Conservation (phyloP, 2,888 invertebrate species). For the Atethmia centrago region DNA sequence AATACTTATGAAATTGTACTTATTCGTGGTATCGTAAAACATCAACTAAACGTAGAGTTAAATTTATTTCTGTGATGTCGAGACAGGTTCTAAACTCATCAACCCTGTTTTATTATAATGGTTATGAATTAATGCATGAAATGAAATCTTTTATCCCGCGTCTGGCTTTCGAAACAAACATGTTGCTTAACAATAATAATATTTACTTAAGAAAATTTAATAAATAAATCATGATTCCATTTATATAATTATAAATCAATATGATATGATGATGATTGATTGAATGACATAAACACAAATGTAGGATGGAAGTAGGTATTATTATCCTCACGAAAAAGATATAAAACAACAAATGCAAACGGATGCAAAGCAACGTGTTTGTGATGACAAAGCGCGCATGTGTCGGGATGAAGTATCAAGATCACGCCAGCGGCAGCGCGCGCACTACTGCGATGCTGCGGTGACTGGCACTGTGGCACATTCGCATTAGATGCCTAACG, state of each 20-base stretch:
- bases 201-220: background rate
- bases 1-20: background rate
- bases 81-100: background rate
- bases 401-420: slow-evolving; percentile 61
- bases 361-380: slow-evolving; percentile 41
- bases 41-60: background rate
- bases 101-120: background rate
- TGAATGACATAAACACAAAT: background rate
- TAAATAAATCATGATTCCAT: background rate
- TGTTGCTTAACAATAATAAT: background rate
- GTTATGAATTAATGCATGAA: slow-evolving; percentile 7
- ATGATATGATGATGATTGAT: background rate
- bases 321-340: background rate
- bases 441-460: slow-evolving; percentile 15
- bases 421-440: slow-evolving; percentile 50
- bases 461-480: slow-evolving; percentile 65
- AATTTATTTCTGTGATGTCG: slow-evolving; percentile 1
- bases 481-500: slow-evolving; percentile 74
- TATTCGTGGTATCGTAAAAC: background rate
- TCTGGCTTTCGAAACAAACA: background rate
- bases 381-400: slow-evolving; percentile 57
- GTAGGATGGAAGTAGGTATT: background rate
- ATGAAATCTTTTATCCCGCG: background rate
- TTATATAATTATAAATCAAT: background rate
- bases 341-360: slow-evolving; percentile 18